These are phyloP conservation scores for Lophochroa leadbeateri DNA, from an alignment of 2,113 vertebrate species.

Conservation along the genomic window DNA sequence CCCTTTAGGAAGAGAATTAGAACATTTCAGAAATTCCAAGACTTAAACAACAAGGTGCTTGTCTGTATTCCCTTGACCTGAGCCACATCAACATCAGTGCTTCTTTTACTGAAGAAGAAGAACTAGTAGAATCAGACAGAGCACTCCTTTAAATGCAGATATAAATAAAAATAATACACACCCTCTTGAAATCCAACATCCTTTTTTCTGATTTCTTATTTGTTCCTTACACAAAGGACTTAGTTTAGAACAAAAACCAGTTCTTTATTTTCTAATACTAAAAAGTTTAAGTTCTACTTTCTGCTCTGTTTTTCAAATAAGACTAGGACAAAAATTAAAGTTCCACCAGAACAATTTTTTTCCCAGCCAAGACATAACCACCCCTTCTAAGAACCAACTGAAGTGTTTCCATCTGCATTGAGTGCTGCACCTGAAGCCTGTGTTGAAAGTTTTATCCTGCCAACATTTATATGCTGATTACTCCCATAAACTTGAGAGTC, in stretches of 20 bases:
- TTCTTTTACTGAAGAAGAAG: not conserved
- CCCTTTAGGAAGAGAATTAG: not conserved
- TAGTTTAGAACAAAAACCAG: not conserved
- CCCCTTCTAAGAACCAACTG: conserved; percentile 17
- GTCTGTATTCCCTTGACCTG: not conserved
- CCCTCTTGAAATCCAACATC: not conserved
- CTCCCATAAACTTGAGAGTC: conserved; percentile 75
- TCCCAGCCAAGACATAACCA: conserved; percentile 45
- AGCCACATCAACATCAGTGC: not conserved
- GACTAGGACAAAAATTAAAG: not conserved
- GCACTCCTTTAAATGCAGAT: not conserved
- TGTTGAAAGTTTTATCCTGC: conserved; percentile 65
- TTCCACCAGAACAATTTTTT: not conserved
- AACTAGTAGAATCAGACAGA: not conserved
- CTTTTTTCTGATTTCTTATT: not conserved
- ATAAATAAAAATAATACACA: not conserved
- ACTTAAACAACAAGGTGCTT: not conserved
- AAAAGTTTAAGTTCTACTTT: not conserved
- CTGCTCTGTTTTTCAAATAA: not conserved
- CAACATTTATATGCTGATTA: conserved; percentile 77
- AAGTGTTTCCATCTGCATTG: conserved; percentile 67
- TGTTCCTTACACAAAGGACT: not conserved
- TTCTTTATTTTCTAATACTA: not conserved
- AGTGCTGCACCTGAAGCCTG: conserved; percentile 72
- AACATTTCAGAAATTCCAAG: not conserved